phyloP scores from a whole-genome alignment of 64 coral and sea anemone genomes.

The Orbicella faveolata region DNA sequence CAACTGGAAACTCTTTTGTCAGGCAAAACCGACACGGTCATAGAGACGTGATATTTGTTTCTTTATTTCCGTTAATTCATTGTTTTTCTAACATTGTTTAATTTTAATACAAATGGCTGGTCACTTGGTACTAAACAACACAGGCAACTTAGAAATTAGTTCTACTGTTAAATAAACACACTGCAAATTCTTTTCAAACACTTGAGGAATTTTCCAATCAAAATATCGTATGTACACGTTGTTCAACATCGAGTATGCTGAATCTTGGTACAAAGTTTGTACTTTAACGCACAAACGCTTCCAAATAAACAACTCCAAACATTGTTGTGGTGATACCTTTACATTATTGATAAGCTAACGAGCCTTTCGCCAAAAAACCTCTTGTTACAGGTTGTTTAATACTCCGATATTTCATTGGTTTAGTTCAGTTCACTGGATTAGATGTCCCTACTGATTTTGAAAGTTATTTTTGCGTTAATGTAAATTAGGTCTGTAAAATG shows the following conservation, averaged over 20 bases:
- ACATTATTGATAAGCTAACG: conserved; percentile 11
- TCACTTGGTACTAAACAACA: background rate
- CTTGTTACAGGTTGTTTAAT: background rate
- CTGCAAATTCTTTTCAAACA: background rate
- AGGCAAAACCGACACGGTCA: background rate
- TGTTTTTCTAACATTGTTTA: conserved; percentile 5
- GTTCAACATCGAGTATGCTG: background rate
- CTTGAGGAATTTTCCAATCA: background rate
- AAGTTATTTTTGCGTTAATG: no score
- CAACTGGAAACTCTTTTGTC: no score
- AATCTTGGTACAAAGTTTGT: conserved; percentile 1
- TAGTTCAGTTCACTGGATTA: no score
- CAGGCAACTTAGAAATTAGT: background rate
- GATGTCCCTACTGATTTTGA: background rate
- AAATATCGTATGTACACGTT: background rate
- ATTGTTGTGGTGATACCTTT: background rate
- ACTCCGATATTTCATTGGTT: background rate
- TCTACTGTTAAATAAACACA: background rate
- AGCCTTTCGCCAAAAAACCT: background rate
- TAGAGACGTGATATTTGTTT: background rate
- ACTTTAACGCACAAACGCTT: background rate
- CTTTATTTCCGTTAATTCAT: background rate
- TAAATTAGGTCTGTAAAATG: no score
- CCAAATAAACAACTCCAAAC: background rate
- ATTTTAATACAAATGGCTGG: background rate